Conservation (phyloP, 1,140 invertebrate species). For the Phenacoccus solenopsis region DNA sequence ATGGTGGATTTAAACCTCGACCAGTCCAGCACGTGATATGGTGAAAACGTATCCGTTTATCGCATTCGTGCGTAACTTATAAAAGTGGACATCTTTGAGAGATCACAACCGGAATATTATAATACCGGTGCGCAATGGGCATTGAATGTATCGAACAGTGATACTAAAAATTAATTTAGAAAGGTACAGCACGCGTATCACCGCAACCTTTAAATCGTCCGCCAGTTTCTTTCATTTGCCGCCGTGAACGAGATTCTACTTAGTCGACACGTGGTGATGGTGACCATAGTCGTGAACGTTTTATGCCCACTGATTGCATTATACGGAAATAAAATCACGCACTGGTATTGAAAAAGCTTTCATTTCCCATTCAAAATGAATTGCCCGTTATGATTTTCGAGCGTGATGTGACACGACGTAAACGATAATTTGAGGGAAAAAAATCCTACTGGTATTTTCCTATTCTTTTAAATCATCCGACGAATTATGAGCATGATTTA, state of each 20-base stretch:
- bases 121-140: not conserved
- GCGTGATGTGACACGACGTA: not conserved
- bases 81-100: constrained; percentile 7
- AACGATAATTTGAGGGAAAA: too few species aligned
- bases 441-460: too few species aligned
- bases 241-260: not conserved
- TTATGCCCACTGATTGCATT: not conserved
- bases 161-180: not conserved
- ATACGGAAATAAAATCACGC: not conserved
- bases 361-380: not conserved
- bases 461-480: too few species aligned
- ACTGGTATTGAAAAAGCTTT: not conserved
- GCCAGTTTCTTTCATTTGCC: not conserved
- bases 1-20: not conserved
- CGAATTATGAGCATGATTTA: too few species aligned
- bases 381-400: not conserved
- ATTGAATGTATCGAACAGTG: not conserved
- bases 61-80: constrained; percentile 10
- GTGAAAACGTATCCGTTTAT: constrained; percentile 15
- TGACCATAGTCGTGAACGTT: not conserved
- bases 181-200: not conserved
- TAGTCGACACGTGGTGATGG: not conserved
- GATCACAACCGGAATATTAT: not conserved
- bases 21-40: constrained; percentile 1
- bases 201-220: not conserved